Evolutionary conservation across 2,113 vertebrate species (phyloP).

Genomic region (Gadus chalcogrammus): DNA sequence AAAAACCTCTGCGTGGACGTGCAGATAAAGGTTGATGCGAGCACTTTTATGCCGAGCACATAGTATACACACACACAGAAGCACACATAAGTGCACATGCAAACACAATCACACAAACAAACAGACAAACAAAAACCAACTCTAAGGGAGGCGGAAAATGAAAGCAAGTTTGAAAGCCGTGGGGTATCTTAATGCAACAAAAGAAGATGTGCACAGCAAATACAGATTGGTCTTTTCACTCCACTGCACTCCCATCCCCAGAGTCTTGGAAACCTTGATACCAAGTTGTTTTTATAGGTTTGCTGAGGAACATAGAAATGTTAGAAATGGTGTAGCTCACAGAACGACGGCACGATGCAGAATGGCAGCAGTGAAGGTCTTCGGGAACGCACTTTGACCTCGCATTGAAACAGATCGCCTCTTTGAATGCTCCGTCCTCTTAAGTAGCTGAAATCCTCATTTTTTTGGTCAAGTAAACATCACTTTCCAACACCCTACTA

Average conservation of each 20-base stretch:
- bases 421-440: conserved; percentile 1
- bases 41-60: too few species aligned
- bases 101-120: not conserved
- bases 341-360: not conserved
- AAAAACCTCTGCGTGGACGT: too few species aligned
- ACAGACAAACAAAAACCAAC: not conserved
- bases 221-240: conserved; percentile 25
- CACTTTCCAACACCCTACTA: conserved; percentile 20
- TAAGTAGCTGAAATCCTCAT: conserved; percentile 6
- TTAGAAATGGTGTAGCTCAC: conserved; percentile 17
- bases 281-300: conserved; percentile 28
- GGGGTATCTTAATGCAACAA: not conserved
- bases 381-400: too few species aligned
- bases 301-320: conserved; percentile 25
- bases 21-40: too few species aligned
- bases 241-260: conserved; percentile 34
- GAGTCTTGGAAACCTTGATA: conserved; percentile 8
- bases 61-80: too few species aligned
- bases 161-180: not conserved
- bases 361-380: conserved; percentile 24
- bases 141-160: too few species aligned
- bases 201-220: not conserved
- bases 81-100: not conserved
- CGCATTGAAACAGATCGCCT: too few species aligned
- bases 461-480: conserved; percentile 12